Conservation (phyloP, 2,113 vertebrate species). For the Lepus europaeus region DNA sequence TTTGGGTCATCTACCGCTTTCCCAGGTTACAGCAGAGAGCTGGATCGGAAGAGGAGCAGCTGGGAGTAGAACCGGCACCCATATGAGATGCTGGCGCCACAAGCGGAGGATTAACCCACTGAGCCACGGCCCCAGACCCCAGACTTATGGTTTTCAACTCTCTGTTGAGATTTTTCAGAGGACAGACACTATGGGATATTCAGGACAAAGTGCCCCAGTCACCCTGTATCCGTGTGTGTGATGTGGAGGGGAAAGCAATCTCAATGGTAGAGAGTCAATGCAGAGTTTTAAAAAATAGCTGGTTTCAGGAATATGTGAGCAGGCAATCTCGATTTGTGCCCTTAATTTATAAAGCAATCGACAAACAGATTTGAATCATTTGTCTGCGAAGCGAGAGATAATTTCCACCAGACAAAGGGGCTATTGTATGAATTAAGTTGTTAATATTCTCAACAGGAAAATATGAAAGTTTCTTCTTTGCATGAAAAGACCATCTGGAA, state of each 20-base stretch:
- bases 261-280: not conserved
- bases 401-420: not conserved
- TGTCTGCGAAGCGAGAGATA: not conserved
- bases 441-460: constrained; percentile 40
- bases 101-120: too few species aligned
- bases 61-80: too few species aligned
- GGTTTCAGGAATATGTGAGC: not conserved
- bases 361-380: constrained; percentile 16
- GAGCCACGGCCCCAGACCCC: not conserved
- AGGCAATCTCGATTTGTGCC: not conserved
- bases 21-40: too few species aligned
- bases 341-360: constrained; percentile 17
- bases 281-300: not conserved
- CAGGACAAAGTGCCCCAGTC: not conserved
- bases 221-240: not conserved
- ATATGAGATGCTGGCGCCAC: too few species aligned
- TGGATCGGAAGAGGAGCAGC: too few species aligned
- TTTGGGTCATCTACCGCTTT: too few species aligned
- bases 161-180: constrained; percentile 40
- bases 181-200: not conserved
- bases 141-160: constrained; percentile 12
- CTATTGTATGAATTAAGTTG: not conserved
- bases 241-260: not conserved
- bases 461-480: constrained; percentile 22
- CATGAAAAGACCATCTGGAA: not conserved